Evolutionary conservation across 2,113 vertebrate genomes (phyloP), one percentile per base, ranked within the genome.

Genomic region (Pomatorhinus ruficollis): DNA sequence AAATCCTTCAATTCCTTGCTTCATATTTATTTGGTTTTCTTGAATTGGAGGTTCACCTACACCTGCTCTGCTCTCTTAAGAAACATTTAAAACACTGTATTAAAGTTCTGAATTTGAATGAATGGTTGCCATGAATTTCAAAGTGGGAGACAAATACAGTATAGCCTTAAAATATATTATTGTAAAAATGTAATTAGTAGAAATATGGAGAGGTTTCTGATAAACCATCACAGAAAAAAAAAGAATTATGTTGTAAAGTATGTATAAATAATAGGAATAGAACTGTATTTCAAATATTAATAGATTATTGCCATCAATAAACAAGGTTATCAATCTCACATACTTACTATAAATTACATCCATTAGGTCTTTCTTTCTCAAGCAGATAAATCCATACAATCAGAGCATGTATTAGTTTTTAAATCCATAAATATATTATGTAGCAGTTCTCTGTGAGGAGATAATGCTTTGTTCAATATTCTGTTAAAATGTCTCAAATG

Each of bases 271-370:
- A 89, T 69, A 92, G 53, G 63, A 56, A 83, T 94, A 87, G 68
- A 89, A 94, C 61, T 91, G 30, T 95, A 71, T 79, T 96, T 97
- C 74, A 97, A 96, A 98, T 97, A 97, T 97, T 97, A 97, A 95
- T 93, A 96, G 77, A 94, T 96, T 93, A 94, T 87, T 94, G 42
- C 35, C 74, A 59, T 87, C 57, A 52, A 94, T 97, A 97, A 83
- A 95, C 69, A 91, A 50, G 47, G 50, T 59, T 90, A 97, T 95
- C 81, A 97, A 97, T 91, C 93, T 96, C 83, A 87, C 53, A 91
- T 90, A 52, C 79, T 64, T 86, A 71, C 54, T 59, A 23, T 90
- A 94, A 95, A 89, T 95, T 87, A 80, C 49, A 96, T 78, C 71
- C 90, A 97, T 97, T 97, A 93, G 28, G 39, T 72, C 65, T 79